Evolutionary conservation across 2,797 vertebrate species (phyloP).

Genomic region (Echeneis naucrates): DNA sequence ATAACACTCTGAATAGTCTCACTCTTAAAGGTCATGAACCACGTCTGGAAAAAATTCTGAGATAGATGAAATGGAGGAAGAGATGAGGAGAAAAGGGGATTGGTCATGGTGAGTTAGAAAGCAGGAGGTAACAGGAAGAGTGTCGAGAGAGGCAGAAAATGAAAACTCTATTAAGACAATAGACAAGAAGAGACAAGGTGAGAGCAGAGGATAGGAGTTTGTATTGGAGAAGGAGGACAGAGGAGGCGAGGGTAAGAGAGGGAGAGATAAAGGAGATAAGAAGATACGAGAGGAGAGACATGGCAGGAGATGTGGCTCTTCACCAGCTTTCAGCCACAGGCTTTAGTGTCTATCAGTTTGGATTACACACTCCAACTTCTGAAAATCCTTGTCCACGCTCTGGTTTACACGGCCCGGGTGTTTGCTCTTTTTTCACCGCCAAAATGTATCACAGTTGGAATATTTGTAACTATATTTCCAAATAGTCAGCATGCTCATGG

Average conservation of each 20-base stretch:
- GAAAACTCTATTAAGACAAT: conserved; percentile 8
- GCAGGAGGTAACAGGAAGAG: conserved; percentile 9
- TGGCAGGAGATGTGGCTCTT: conserved; percentile 46
- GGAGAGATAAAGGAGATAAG: conserved; percentile 36
- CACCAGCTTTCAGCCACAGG: conserved; percentile 45
- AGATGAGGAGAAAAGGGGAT: conserved; percentile 16
- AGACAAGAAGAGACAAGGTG: background rate
- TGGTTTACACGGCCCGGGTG: conserved; percentile 56
- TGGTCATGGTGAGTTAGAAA: conserved; percentile 19
- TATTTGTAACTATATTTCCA: conserved; percentile 50
- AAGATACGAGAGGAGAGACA: conserved; percentile 31
- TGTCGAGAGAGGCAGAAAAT: conserved; percentile 16
- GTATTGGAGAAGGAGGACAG: background rate
- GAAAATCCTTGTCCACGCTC: conserved; percentile 58
- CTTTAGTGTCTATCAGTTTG: conserved; percentile 58
- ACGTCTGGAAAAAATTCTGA: background rate
- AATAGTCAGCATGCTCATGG: conserved; percentile 22
- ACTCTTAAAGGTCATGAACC: background rate
- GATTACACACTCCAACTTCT: conserved; percentile 56
- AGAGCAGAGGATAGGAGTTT: conserved; percentile 17
- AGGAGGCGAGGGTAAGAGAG: background rate
- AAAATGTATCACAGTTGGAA: conserved; percentile 43
- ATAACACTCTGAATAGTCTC: background rate
- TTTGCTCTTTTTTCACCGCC: conserved; percentile 53
- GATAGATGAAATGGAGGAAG: conserved; percentile 2